Conservation (phyloP, 2,113 vertebrate species). For the Rhynchomys soricoides region DNA sequence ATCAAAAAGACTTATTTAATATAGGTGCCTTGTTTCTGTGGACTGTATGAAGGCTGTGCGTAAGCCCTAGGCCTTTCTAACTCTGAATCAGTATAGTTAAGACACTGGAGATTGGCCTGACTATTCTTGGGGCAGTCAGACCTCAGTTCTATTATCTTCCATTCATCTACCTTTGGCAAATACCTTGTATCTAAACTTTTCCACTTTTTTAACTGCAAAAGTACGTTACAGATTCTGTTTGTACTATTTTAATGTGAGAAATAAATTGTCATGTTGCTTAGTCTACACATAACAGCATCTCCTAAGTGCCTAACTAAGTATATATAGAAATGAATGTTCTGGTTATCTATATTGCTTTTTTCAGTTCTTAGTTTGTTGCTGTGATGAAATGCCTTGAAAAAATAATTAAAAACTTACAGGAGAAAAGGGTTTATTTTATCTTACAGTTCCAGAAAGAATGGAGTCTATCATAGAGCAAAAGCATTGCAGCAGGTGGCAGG, state of each 20-base stretch:
- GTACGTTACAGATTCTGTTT: neutral
- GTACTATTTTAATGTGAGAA: neutral
- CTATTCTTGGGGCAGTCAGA: neutral
- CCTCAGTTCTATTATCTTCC: neutral
- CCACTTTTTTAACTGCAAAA: neutral
- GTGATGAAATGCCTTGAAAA: neutral
- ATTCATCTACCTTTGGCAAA: neutral
- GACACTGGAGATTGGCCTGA: neutral
- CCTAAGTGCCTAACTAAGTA: neutral
- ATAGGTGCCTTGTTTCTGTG: neutral
- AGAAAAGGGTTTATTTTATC: neutral
- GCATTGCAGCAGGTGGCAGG: neutral
- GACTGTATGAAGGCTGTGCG: neutral
- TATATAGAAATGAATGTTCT: neutral
- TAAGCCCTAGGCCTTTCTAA: neutral
- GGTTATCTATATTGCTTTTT: neutral
- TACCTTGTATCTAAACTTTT: neutral
- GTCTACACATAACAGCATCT: neutral
- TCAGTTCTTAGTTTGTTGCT: neutral
- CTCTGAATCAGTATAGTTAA: neutral
- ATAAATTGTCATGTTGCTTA: neutral
- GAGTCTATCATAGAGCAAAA: neutral
- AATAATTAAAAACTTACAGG: neutral
- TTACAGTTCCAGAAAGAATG: neutral
- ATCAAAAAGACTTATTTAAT: constrained; percentile 13